phyloP scores from a whole-genome alignment of 1,140 invertebrate genomes.

The Hylaeus anthracinus region DNA sequence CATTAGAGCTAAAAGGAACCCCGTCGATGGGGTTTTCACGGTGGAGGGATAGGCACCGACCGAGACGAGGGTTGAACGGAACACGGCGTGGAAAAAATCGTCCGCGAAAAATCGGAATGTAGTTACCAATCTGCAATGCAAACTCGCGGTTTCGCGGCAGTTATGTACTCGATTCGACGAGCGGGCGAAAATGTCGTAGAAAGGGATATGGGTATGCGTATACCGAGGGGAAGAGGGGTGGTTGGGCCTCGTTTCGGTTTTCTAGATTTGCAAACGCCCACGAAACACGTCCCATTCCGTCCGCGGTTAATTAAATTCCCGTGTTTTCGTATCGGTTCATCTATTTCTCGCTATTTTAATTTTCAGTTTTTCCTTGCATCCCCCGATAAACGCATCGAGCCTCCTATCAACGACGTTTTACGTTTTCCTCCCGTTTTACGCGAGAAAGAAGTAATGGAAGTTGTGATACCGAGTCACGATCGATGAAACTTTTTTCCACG shows the following conservation, averaged over 20 bases:
- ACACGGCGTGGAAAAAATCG: slow-evolving; percentile 52
- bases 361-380: not conserved
- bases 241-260: slow-evolving; percentile 9
- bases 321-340: slow-evolving; percentile 13
- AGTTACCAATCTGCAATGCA: slow-evolving; percentile 70
- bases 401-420: not conserved
- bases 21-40: not conserved
- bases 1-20: slow-evolving; percentile 10
- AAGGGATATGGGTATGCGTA: slow-evolving; percentile 17
- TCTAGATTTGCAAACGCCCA: slow-evolving; percentile 8
- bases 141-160: slow-evolving; percentile 61
- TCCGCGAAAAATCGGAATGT: slow-evolving; percentile 66
- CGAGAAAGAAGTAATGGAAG: not conserved
- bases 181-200: slow-evolving; percentile 30
- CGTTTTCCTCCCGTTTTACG: not conserved
- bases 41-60: not conserved
- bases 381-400: not conserved
- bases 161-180: slow-evolving; percentile 51
- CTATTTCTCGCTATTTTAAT: not conserved
- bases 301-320: slow-evolving; percentile 32
- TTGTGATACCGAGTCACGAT: not conserved
- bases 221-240: not conserved
- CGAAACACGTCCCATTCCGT: slow-evolving; percentile 1
- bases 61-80: slow-evolving; percentile 8
- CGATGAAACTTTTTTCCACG: slow-evolving; percentile 24